Percentiles rank a stretch among this genome's conserved stretches.
These are phyloP conservation scores for Heloderma charlesbogerti DNA, from an alignment of 2,113 vertebrate species.

Conservation along the genomic window DNA sequence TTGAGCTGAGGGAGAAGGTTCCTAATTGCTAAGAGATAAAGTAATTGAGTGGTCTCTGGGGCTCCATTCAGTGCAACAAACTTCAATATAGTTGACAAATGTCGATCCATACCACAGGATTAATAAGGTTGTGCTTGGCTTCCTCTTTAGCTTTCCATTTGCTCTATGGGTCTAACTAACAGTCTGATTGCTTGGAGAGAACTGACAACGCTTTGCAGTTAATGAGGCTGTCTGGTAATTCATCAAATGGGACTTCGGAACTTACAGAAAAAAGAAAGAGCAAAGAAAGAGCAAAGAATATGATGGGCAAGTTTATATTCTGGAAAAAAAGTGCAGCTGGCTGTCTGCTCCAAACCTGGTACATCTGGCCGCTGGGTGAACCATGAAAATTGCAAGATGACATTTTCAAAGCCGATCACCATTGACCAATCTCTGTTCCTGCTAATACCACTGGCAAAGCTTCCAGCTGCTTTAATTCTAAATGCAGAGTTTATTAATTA, in stretches of 20 bases:
- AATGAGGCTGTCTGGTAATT: conserved; percentile 72
- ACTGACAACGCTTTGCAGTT: conserved; percentile 72
- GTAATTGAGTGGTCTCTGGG: conserved; percentile 78
- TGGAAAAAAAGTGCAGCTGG: neutral
- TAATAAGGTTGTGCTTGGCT: conserved; percentile 73
- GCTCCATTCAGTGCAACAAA: conserved; percentile 69
- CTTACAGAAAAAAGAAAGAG: neutral
- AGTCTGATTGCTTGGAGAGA: conserved; percentile 72
- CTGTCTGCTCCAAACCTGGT: neutral
- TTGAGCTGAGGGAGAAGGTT: conserved; percentile 65
- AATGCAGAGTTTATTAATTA: neutral
- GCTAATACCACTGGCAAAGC: rapidly evolving
- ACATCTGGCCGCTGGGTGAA: neutral
- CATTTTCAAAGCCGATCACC: neutral
- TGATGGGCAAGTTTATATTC: neutral
- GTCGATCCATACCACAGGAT: conserved; percentile 76
- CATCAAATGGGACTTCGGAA: conserved; percentile 58
- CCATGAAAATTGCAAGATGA: rapidly evolving
- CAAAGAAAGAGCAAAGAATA: conserved; percentile 26
- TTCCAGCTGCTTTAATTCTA: neutral
- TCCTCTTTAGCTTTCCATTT: conserved; percentile 66
- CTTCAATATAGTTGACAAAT: conserved; percentile 78
- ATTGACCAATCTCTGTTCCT: neutral
- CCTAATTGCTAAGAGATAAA: conserved; percentile 77
- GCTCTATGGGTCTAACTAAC: conserved; percentile 61